Evolutionary conservation across 2,797 vertebrate species (phyloP), one percentile per base, ranked within the genome.

Genomic region (Sebastes hubbsi): DNA sequence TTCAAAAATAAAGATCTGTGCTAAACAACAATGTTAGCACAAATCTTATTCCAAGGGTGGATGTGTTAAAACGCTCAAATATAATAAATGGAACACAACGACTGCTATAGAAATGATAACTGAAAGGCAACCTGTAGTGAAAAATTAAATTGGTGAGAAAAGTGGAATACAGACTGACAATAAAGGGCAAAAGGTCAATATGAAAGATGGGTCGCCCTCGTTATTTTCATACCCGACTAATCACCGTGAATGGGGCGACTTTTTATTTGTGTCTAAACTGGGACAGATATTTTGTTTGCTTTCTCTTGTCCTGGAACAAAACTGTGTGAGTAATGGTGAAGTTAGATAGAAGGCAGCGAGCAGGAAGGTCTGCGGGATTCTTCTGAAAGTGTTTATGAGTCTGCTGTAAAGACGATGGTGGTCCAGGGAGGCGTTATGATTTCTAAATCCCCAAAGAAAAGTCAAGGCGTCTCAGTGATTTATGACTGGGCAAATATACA

Each of bases 201-300:
- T 66, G 65, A 80, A 49, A 77, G 58, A 63, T 4, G 52, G 67
- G 62, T 67, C 29, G 2, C 81, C 63, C 91, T 95, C 89, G 62
- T 96, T 96, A 94, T 96, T 96, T 96, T 95, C 90, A 95, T 93
- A 91, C 91, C 90, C 82, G 81, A 78, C 84, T 92, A 89, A 89
- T 83, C 91, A 91, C 83, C 86, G 60, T 88, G 72, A 90, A 94
- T 93, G 83, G 80, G 55, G 8, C 56, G 46, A 55, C 75, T 83
- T 82, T 93, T 93, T 88, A 61, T 82, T 63, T 75, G 72, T 22
- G 76, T 85, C 63, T 85, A 46, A 80, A 87, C 72, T 61, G 71
- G 78, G 74, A 59, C 29, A 3, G 14, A 29, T 66, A 27, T 54
- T 63, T 30, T 70, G 56, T 75, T 88, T 80, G 67, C 68, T 67